Percentiles rank a stretch among this genome's conserved stretches.
These are phyloP conservation scores for Odontamblyopus rebecca DNA, from an alignment of 2,797 vertebrate genomes.

Conservation along the genomic window DNA sequence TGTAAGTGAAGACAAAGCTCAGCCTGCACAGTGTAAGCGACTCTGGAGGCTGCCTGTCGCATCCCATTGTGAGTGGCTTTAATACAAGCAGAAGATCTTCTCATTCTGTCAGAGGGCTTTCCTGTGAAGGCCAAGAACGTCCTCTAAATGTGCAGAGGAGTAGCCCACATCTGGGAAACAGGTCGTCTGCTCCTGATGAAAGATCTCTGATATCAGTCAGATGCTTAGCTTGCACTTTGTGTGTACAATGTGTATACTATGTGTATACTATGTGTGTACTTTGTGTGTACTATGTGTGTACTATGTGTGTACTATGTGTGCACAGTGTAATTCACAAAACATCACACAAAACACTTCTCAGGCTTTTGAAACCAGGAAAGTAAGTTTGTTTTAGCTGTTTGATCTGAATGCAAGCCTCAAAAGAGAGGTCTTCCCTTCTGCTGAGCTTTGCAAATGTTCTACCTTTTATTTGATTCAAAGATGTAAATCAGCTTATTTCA, in stretches of 20 bases:
- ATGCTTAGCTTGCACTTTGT: slow-evolving; percentile 56
- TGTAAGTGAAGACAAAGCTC: slow-evolving; percentile 44
- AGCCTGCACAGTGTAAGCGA: slow-evolving; percentile 35
- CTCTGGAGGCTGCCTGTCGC: slow-evolving; percentile 53
- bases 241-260: slow-evolving; percentile 12
- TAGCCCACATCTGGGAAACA: slow-evolving; percentile 60
- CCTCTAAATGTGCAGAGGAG: slow-evolving; percentile 59
- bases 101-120: slow-evolving; percentile 66
- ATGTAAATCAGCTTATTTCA: slow-evolving; percentile 24
- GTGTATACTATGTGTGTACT: not conserved
- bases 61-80: slow-evolving; percentile 53
- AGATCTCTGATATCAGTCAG: slow-evolving; percentile 64
- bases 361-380: slow-evolving; percentile 40
- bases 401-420: slow-evolving; percentile 45
- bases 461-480: slow-evolving; percentile 24
- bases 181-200: slow-evolving; percentile 60
- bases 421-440: slow-evolving; percentile 40
- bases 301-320: too few species aligned
- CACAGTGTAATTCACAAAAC: slow-evolving; percentile 25
- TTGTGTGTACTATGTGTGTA: slow-evolving; percentile 16
- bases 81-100: slow-evolving; percentile 52
- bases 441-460: slow-evolving; percentile 27
- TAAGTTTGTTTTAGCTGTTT: slow-evolving; percentile 39
- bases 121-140: slow-evolving; percentile 66
- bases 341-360: slow-evolving; percentile 29